phyloP scores from a whole-genome alignment of 2,888 invertebrate genomes.

The Pristionchus entomophagus region DNA sequence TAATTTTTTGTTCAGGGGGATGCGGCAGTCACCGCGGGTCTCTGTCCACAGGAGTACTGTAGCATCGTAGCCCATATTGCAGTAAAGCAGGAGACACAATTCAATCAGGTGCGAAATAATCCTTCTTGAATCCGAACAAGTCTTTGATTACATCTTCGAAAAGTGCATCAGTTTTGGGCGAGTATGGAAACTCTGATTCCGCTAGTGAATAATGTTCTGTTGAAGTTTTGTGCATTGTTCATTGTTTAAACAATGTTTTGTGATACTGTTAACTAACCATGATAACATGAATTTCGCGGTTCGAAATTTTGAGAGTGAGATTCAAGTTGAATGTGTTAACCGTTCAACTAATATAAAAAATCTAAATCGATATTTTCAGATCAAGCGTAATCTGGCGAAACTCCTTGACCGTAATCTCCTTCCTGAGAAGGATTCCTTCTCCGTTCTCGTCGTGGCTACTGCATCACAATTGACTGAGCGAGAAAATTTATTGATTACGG shows the following conservation, averaged over 20 bases:
- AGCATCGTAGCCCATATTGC: slow-evolving; percentile 3
- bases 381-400: slow-evolving; percentile 52
- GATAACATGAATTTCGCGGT: too few relatives aligned
- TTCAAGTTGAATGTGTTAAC: too few relatives aligned
- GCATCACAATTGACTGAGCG: slow-evolving; percentile 53
- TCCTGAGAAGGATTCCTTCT: slow-evolving; percentile 52
- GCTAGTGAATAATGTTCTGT: too few relatives aligned
- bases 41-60: neutral
- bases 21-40: neutral
- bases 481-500: neutral
- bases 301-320: too few relatives aligned
- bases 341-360: slow-evolving; percentile 4
- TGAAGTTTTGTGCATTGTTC: too few relatives aligned
- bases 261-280: too few relatives aligned
- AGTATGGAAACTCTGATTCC: too few relatives aligned
- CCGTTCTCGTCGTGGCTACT: slow-evolving; percentile 54
- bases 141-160: too few relatives aligned
- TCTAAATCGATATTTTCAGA: too few relatives aligned
- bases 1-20: neutral
- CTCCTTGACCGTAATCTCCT: slow-evolving; percentile 54
- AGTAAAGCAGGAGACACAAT: slow-evolving; percentile 15
- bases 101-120: slow-evolving; percentile 38
- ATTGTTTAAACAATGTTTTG: too few relatives aligned
- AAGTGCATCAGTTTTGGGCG: too few relatives aligned
- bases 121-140: too few relatives aligned